phyloP scores from a whole-genome alignment of 2,888 invertebrate genomes.

The Xestoiulus laeticollis region DNA sequence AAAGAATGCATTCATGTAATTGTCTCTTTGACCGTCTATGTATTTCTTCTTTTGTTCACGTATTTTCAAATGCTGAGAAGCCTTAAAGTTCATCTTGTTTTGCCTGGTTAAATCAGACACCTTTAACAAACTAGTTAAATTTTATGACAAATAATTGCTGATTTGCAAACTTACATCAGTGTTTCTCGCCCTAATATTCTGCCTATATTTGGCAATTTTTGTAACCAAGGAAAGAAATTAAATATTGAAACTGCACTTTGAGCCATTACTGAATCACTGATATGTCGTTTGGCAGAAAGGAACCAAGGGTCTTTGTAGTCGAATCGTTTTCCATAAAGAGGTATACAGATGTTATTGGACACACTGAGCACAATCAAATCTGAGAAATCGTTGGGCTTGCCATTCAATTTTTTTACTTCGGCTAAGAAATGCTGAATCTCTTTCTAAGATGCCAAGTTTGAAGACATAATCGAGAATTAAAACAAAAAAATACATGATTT shows the following conservation, averaged over 20 bases:
- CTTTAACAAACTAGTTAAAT: not conserved
- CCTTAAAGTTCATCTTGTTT: not conserved
- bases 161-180: not conserved
- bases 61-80: not conserved
- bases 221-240: conserved; percentile 47
- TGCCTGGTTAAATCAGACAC: not conserved
- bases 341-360: conserved; percentile 46
- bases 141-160: not conserved
- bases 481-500: not conserved
- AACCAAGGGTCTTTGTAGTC: conserved; percentile 50
- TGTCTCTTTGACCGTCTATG: conserved; percentile 44
- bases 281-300: not conserved
- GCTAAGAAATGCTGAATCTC: conserved; percentile 49
- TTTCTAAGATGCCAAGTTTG: not conserved
- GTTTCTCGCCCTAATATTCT: not conserved
- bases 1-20: conserved; percentile 44
- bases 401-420: conserved; percentile 40
- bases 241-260: not conserved
- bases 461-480: not conserved
- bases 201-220: not conserved
- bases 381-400: not conserved
- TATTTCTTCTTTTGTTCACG: not conserved
- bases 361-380: conserved; percentile 18
- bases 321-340: conserved; percentile 29
- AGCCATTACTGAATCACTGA: not conserved